Evolutionary conservation across 37 sponge, comb jelly and placozoan genomes (phyloP).

Genomic region (Oscarella lobularis): DNA sequence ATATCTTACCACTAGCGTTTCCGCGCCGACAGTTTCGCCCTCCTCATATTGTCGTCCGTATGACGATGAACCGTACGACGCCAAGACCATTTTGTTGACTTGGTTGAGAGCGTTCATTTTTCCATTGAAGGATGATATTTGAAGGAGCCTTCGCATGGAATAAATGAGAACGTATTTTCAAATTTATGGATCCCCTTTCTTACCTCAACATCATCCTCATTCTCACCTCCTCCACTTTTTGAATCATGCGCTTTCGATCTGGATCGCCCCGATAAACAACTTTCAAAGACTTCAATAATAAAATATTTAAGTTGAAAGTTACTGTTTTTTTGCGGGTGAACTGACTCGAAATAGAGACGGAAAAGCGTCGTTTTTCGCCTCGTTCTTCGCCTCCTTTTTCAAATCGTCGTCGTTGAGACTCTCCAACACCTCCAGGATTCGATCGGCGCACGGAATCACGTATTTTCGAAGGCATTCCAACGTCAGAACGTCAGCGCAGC

Average conservation of each 20-base stretch:
- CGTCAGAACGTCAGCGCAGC: slow-evolving; percentile 68
- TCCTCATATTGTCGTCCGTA: too few species aligned
- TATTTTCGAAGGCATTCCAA: slow-evolving; percentile 42
- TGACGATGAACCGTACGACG: not conserved
- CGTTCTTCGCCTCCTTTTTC: slow-evolving; percentile 70
- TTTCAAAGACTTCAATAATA: slow-evolving; percentile 36
- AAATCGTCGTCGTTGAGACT: slow-evolving; percentile 67
- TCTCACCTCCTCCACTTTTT: slow-evolving; percentile 54
- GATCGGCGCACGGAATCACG: slow-evolving; percentile 73
- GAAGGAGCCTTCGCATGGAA: slow-evolving; percentile 41
- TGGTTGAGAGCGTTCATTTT: slow-evolving; percentile 99
- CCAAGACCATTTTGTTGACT: slow-evolving; percentile 11
- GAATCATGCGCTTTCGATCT: slow-evolving; percentile 10
- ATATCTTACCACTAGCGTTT: slow-evolving; percentile 3
- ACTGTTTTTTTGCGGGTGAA: too few species aligned
- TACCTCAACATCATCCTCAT: slow-evolving; percentile 75
- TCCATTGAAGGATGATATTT: slow-evolving; percentile 89
- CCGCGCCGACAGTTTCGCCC: too few species aligned
- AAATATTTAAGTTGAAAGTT: too few species aligned
- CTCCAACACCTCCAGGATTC: slow-evolving; percentile 51
- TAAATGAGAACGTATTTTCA: not conserved
- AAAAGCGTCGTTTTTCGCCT: slow-evolving; percentile 66
- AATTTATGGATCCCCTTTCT: slow-evolving; percentile 2
- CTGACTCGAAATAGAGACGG: too few species aligned
- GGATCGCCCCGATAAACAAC: slow-evolving; percentile 36